A percentile compares a stretch with the other conserved stretches of the same genome.
These are phyloP conservation scores for Oscheius sp. DNA, from an alignment of 2,888 invertebrate genomes.

Conservation along the genomic window DNA sequence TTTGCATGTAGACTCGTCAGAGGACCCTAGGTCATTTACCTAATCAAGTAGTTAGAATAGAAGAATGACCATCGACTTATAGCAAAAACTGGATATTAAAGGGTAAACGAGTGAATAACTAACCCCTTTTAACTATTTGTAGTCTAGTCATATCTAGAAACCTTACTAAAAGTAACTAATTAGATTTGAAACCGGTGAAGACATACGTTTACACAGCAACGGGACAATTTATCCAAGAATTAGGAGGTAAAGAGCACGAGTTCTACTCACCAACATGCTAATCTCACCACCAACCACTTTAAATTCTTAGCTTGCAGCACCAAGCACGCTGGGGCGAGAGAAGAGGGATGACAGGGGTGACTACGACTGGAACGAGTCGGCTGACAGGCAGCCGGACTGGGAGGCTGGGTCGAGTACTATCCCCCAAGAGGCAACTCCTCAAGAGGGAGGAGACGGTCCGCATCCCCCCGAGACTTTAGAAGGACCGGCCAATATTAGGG, in stretches of 20 bases:
- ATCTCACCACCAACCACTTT: conserved; percentile 11
- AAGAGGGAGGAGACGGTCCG: conserved; percentile 1
- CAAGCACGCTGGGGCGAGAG: conserved; percentile 37
- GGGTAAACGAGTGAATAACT: background rate
- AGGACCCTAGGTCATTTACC: conserved; percentile 9
- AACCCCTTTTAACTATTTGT: background rate
- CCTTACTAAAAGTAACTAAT: background rate
- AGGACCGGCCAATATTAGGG: conserved; percentile 35
- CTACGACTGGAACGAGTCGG: conserved; percentile 13
- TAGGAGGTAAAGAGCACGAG: conserved; percentile 33
- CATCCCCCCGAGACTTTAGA: conserved; percentile 11
- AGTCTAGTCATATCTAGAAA: background rate
- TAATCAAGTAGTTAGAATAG: background rate
- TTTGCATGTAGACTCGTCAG: conserved; percentile 10
- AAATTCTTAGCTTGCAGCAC: conserved; percentile 30
- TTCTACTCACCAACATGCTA: conserved; percentile 25
- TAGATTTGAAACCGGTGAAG: conserved; percentile 42
- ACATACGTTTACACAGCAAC: conserved; percentile 55
- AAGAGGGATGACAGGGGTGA: conserved; percentile 34
- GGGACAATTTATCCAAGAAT: conserved; percentile 44
- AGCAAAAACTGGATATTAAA: background rate
- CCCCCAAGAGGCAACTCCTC: background rate
- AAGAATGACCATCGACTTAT: background rate
- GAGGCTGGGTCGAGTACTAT: too few relatives aligned
- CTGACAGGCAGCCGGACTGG: conserved; percentile 9